A percentile compares a stretch with the other conserved stretches of the same genome.
phyloP scores from a whole-genome alignment of 1,140 invertebrate species.

The Drosophila auraria region DNA sequence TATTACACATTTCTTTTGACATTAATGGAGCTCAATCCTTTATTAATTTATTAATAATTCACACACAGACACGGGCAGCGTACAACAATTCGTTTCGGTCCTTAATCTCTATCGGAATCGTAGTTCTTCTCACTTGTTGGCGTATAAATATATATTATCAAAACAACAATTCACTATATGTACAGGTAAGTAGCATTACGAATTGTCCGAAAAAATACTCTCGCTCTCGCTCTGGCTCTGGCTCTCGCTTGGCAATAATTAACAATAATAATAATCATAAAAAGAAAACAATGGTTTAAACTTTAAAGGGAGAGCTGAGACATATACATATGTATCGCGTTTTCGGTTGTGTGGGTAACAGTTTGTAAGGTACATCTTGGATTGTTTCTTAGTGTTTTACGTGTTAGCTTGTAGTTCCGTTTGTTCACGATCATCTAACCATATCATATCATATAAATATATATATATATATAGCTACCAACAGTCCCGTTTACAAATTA shows the following conservation, averaged over 20 bases:
- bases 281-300: constrained; percentile 28
- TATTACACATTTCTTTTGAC: constrained; percentile 3
- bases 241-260: constrained; percentile 44
- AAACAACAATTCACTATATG: constrained; percentile 76
- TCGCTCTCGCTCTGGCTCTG: not conserved
- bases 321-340: constrained; percentile 24
- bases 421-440: constrained; percentile 9
- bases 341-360: constrained; percentile 35
- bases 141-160: constrained; percentile 73
- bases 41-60: constrained; percentile 12
- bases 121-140: constrained; percentile 24
- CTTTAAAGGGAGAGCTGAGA: constrained; percentile 7
- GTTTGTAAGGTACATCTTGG: constrained; percentile 71
- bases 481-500: constrained; percentile 24
- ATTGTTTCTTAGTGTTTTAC: constrained; percentile 72
- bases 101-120: constrained; percentile 41
- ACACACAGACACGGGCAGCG: constrained; percentile 17
- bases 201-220: constrained; percentile 61
- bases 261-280: constrained; percentile 31
- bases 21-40: constrained; percentile 29
- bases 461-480: constrained; percentile 14
- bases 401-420: constrained; percentile 36
- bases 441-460: not conserved
- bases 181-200: constrained; percentile 40
- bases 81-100: constrained; percentile 40